Base-by-base conservation (phyloP, 2,888 invertebrate genomes). In the Rhorus exstirpatorius region DNA sequence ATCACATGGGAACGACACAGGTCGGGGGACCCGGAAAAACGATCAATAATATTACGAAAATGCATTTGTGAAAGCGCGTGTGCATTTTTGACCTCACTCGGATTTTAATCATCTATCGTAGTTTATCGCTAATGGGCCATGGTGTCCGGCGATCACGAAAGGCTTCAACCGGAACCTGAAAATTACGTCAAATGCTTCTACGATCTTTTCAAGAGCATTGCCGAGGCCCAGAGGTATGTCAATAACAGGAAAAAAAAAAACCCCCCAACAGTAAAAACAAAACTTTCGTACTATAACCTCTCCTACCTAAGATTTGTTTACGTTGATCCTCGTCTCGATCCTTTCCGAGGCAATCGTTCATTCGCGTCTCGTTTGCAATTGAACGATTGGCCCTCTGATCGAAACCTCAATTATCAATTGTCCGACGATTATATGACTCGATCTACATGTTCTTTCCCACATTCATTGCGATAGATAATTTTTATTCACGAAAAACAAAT, bases 111-210 rank as follows among this genome's bases (percentile, higher is more conserved):
- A 61, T 38, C 51, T 17, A 21, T 72, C 10, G 35, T 26, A 21
- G 58, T 60, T 65, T 24, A 41, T 75, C 71, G 60, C 75, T 53
- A 86, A 85, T 81, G 85, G 89, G 87, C 79, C 88, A 92, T 92
- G 92, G 89, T 91, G 87, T 89, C 89, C 77, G 90, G 91, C 70
- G 90, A 91, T 83, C 87, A 90, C 82, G 92, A 90, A 60, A 90
- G 88, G 87, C 89, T 93, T 89, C 90, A 93, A 87, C 93, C 93
- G 46, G 93, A 93, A 85, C 93, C 93, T 60, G 92, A 93, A 38
- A 91, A 91, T 85, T 93, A 93, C 76, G 93, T 92, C 74, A 92
- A 92, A 89, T 92, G 91, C 87, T 94, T 94, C 85, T 93, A 93
- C 84, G 93, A 93, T 81, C 90, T 93, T 68, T 94, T 93, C 87